A percentile compares a stretch with the other conserved stretches of the same genome.
Conservation (phyloP, 2,797 vertebrate genomes). For the Pantherophis alleghaniensis region DNA sequence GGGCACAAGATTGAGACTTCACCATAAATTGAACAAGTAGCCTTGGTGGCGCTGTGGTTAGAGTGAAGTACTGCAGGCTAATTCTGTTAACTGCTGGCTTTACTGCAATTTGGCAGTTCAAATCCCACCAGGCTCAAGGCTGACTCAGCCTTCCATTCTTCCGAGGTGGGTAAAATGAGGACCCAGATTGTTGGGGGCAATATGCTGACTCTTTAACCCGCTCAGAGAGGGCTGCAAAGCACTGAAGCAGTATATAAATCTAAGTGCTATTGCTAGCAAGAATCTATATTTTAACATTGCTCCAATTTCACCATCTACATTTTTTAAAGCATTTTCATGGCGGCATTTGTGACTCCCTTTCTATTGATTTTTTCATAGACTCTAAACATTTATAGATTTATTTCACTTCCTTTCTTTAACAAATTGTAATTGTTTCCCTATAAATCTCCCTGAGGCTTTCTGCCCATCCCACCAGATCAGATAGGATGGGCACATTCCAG, state of each 20-base stretch:
- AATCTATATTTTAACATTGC: not conserved
- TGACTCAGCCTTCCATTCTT: too few relatives aligned
- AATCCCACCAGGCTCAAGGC: too few relatives aligned
- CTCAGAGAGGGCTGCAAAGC: too few relatives aligned
- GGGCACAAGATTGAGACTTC: not conserved
- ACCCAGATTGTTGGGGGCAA: too few relatives aligned
- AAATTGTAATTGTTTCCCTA: not conserved
- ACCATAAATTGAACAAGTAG: not conserved
- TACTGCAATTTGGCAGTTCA: too few relatives aligned
- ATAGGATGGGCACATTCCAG: not conserved
- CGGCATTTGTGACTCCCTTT: not conserved
- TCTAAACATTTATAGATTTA: not conserved
- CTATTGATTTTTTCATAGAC: not conserved
- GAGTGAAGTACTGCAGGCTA: too few relatives aligned
- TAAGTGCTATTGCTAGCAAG: not conserved
- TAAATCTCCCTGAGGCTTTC: not conserved
- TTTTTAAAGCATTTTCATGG: not conserved
- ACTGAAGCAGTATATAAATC: too few relatives aligned
- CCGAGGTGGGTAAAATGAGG: too few relatives aligned
- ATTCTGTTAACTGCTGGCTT: too few relatives aligned
- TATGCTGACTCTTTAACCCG: too few relatives aligned
- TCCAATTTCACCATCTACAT: not conserved
- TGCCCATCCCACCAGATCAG: not conserved
- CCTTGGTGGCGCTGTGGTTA: too few relatives aligned
- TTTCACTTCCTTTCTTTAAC: not conserved